Evolutionary conservation across 2,888 invertebrate genomes (phyloP).

Genomic region (Drosophila mulleri): DNA sequence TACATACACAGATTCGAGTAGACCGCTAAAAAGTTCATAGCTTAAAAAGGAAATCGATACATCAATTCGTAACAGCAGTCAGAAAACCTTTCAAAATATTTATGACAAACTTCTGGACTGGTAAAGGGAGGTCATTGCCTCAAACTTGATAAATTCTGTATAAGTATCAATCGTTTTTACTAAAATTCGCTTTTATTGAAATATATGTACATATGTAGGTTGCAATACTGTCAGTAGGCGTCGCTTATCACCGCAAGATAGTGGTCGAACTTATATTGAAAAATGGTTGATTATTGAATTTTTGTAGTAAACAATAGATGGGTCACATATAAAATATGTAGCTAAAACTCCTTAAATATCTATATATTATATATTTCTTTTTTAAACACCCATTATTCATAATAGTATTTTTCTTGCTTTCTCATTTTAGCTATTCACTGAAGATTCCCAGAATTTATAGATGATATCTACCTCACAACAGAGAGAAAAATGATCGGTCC

Average conservation of each 20-base stretch:
- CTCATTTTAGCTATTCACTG: constrained; percentile 48
- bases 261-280: background rate
- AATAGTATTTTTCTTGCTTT: background rate
- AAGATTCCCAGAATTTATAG: constrained; percentile 49
- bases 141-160: background rate
- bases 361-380: background rate
- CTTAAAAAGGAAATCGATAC: background rate
- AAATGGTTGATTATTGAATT: background rate
- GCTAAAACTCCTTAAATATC: background rate
- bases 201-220: too few species aligned
- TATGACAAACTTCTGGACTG: background rate
- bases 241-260: constrained; percentile 4
- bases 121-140: background rate
- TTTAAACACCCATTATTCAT: background rate
- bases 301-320: background rate
- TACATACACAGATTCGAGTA: background rate
- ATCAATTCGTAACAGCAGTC: too few species aligned
- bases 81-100: background rate
- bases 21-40: background rate
- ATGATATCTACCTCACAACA: constrained; percentile 67
- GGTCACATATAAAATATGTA: background rate
- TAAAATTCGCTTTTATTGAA: background rate
- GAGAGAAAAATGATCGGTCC: constrained; percentile 88
- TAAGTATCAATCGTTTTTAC: background rate
- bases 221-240: constrained; percentile 3